These are phyloP conservation scores for Holacanthella duospinosa DNA, from an alignment of 2,888 invertebrate species.

Conservation along the genomic window DNA sequence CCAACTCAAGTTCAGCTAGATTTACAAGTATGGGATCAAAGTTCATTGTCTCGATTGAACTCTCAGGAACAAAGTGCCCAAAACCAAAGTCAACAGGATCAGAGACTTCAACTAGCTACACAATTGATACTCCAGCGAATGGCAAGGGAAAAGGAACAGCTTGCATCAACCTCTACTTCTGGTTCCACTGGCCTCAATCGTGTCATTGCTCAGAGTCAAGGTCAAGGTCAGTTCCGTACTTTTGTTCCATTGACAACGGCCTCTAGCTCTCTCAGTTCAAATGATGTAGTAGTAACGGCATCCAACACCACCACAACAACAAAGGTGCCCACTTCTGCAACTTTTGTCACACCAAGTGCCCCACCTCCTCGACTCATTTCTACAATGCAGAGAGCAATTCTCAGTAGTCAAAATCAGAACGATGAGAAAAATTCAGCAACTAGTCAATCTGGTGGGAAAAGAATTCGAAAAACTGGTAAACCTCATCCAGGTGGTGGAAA, in stretches of 20 bases:
- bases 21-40: too few species aligned
- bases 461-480: background rate
- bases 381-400: background rate
- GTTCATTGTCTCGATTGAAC: too few species aligned
- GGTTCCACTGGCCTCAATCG: too few species aligned
- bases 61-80: too few species aligned
- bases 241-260: conserved; percentile 25
- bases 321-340: background rate
- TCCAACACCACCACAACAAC: background rate
- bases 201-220: background rate
- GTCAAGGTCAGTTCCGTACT: conserved; percentile 16
- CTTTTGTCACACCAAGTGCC: background rate
- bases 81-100: too few species aligned
- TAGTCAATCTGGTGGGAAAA: background rate
- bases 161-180: too few species aligned
- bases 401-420: background rate
- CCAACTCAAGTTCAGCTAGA: background rate
- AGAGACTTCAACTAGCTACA: conserved; percentile 8
- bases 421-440: background rate
- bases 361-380: conserved; percentile 3
- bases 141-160: too few species aligned
- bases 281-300: background rate
- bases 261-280: background rate
- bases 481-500: conserved; percentile 44
- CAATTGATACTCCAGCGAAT: background rate